Evolutionary conservation across 2,888 invertebrate genomes (phyloP).

Genomic region (Acanthococcus lagerstroemiae): DNA sequence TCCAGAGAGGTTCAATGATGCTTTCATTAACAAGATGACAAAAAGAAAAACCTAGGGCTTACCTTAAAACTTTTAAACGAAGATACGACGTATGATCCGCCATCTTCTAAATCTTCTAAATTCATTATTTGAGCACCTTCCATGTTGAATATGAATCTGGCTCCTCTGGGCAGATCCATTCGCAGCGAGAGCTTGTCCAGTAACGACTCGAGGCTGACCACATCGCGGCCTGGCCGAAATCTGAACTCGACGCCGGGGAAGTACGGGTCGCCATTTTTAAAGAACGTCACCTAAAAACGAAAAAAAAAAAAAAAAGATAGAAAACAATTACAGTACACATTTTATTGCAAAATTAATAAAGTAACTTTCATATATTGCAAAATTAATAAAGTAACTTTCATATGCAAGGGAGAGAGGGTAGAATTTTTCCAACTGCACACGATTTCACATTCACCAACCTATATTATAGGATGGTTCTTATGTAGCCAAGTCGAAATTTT

Average conservation of each 20-base stretch:
- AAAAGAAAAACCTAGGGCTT: too few relatives aligned
- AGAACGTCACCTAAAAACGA: constrained; percentile 63
- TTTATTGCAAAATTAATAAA: too few relatives aligned
- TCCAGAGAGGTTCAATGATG: too few relatives aligned
- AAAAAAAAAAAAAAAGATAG: background rate
- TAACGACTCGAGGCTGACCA: constrained; percentile 72
- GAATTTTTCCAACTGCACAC: background rate
- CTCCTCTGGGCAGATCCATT: constrained; percentile 77
- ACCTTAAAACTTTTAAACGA: constrained; percentile 87
- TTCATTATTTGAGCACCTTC: constrained; percentile 77
- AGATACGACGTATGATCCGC: constrained; percentile 86
- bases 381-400: too few relatives aligned
- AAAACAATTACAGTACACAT: background rate
- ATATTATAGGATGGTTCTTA: too few relatives aligned
- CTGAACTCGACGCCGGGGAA: constrained; percentile 80
- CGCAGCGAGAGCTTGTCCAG: constrained; percentile 77
- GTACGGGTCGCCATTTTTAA: constrained; percentile 86
- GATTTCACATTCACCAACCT: too few relatives aligned
- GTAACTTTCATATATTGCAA: too few relatives aligned
- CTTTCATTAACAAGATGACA: too few relatives aligned
- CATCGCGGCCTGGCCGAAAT: constrained; percentile 79
- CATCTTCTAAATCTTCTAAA: constrained; percentile 77
- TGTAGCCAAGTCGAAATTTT: too few relatives aligned
- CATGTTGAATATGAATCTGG: constrained; percentile 83
- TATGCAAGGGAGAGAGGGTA: background rate